A percentile compares a stretch with the other conserved stretches of the same genome.
These are phyloP conservation scores for Empidonax traillii DNA, from an alignment of 2,113 vertebrate species.

Conservation along the genomic window DNA sequence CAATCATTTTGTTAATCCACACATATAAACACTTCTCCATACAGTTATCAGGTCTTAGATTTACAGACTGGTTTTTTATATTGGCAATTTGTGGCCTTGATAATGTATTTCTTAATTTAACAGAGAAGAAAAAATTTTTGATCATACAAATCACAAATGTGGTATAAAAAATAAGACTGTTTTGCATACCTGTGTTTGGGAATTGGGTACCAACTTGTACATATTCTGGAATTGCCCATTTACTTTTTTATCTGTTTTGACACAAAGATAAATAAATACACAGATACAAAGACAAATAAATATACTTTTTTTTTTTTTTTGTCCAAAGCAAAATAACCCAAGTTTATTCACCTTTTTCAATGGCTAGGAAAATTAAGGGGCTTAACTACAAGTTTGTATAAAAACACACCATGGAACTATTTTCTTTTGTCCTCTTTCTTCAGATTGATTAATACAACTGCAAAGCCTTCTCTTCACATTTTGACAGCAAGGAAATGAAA, in stretches of 20 bases:
- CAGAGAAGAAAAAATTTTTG: background rate
- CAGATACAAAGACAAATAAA: background rate
- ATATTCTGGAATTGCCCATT: slow-evolving; percentile 79
- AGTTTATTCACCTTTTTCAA: background rate
- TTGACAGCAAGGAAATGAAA: background rate
- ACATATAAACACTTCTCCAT: background rate
- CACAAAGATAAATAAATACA: slow-evolving; percentile 8
- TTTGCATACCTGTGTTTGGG: slow-evolving; percentile 73
- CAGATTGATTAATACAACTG: background rate
- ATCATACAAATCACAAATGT: background rate
- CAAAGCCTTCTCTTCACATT: background rate
- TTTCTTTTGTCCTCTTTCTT: background rate
- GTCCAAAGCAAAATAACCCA: background rate
- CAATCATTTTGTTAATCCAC: background rate
- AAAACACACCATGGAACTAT: rapidly evolving
- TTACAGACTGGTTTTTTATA: background rate
- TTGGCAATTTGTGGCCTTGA: background rate
- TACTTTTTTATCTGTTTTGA: slow-evolving; percentile 74
- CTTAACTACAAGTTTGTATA: background rate
- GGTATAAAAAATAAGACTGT: background rate
- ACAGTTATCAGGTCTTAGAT: background rate
- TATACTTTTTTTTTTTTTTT: background rate
- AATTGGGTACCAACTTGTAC: slow-evolving; percentile 70
- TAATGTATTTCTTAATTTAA: background rate
- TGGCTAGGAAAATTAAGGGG: background rate